These are phyloP conservation scores for Rhagologus leucostigma DNA, from an alignment of 2,113 vertebrate genomes.

Conservation along the genomic window DNA sequence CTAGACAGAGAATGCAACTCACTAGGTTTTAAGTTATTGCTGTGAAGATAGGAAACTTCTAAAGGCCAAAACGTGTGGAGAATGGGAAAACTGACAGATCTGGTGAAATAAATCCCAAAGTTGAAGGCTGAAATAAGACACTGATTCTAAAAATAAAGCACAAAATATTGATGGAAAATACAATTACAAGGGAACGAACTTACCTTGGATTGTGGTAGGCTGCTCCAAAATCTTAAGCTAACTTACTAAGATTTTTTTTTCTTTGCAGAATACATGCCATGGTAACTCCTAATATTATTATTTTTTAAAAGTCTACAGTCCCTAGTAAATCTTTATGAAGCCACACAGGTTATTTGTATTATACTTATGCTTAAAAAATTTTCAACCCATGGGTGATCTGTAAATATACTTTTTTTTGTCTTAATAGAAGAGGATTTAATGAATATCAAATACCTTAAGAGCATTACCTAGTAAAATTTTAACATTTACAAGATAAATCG, in stretches of 20 bases:
- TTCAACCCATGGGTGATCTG: background rate
- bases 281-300: background rate
- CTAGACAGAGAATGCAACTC: background rate
- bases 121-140: background rate
- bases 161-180: background rate
- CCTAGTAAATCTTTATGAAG: background rate
- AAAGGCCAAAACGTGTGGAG: background rate
- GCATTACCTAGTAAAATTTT: background rate
- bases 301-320: background rate
- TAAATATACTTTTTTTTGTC: background rate
- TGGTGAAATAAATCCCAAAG: background rate
- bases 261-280: background rate
- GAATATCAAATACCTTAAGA: background rate
- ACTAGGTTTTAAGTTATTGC: background rate
- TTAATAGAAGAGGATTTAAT: background rate
- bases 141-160: background rate
- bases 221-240: background rate
- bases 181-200: background rate
- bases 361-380: background rate
- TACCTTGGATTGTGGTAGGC: background rate
- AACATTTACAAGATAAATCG: background rate
- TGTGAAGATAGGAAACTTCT: background rate
- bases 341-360: background rate
- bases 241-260: background rate
- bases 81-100: background rate